Conservation (phyloP, 2,888 invertebrate species). For the Homarus gammarus region DNA sequence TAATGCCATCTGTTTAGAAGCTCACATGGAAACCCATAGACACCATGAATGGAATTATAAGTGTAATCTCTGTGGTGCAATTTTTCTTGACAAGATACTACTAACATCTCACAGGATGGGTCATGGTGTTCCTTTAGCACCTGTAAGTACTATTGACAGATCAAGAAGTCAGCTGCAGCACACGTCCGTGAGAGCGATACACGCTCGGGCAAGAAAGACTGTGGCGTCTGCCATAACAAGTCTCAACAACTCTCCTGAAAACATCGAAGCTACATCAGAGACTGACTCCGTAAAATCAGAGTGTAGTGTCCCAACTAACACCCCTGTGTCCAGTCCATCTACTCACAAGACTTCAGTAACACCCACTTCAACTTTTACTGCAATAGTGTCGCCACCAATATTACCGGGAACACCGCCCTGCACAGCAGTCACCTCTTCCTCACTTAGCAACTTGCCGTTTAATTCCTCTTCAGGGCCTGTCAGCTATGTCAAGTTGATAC, state of each 20-base stretch:
- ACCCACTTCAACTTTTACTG: background rate
- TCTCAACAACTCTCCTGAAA: slow-evolving; percentile 6
- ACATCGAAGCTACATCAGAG: slow-evolving; percentile 22
- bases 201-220: slow-evolving; percentile 40
- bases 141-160: slow-evolving; percentile 58
- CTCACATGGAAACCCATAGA: slow-evolving; percentile 75
- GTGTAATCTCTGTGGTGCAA: slow-evolving; percentile 60
- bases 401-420: background rate
- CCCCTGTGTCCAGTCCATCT: background rate
- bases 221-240: slow-evolving; percentile 27
- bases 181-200: slow-evolving; percentile 44
- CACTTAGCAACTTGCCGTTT: slow-evolving; percentile 15
- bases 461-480: slow-evolving; percentile 45
- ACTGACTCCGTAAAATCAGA: background rate
- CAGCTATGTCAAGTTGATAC: slow-evolving; percentile 63
- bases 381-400: slow-evolving; percentile 13
- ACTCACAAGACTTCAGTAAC: background rate
- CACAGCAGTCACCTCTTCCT: slow-evolving; percentile 4
- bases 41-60: slow-evolving; percentile 68
- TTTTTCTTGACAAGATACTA: slow-evolving; percentile 71
- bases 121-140: slow-evolving; percentile 64
- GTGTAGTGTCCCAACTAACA: background rate
- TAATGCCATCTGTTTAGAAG: slow-evolving; percentile 75
- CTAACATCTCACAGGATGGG: slow-evolving; percentile 72
- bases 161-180: slow-evolving; percentile 63